Percentiles rank a stretch among this genome's conserved stretches.
These are phyloP conservation scores for Sthenelais limicola DNA, from an alignment of 2,888 invertebrate genomes.

Conservation along the genomic window DNA sequence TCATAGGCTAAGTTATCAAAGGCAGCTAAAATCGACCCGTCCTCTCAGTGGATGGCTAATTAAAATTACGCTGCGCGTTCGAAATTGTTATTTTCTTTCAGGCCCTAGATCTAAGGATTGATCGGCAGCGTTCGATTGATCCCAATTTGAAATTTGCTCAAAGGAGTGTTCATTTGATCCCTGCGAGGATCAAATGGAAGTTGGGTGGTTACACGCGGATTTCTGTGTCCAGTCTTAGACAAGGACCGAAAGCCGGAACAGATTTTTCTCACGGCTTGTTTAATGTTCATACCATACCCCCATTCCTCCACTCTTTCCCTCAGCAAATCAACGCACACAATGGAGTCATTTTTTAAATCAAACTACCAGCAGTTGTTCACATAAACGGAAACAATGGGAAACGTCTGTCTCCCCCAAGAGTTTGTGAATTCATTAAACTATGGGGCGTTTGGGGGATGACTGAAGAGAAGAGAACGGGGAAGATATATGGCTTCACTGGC, in stretches of 20 bases:
- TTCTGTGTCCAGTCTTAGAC: no score
- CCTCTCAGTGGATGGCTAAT: no score
- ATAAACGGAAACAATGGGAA: slow-evolving; percentile 19
- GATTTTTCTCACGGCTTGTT: slow-evolving; percentile 17
- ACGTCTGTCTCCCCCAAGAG: neutral
- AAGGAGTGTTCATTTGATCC: no score
- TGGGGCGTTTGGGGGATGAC: neutral
- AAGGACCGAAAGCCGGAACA: slow-evolving; percentile 10
- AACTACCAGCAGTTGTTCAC: slow-evolving; percentile 13
- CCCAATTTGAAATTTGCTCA: slow-evolving; percentile 19
- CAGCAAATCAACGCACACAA: slow-evolving; percentile 23
- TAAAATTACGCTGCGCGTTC: neutral
- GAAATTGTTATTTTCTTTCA: slow-evolving; percentile 13
- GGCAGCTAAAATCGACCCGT: no score
- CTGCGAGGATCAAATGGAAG: no score
- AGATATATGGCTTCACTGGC: no score
- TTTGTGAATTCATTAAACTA: slow-evolving; percentile 4
- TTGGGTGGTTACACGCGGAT: no score
- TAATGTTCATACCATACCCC: slow-evolving; percentile 30
- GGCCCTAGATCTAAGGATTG: slow-evolving; percentile 29
- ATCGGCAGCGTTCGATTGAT: slow-evolving; percentile 25
- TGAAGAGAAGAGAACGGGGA: no score
- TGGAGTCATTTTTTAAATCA: slow-evolving; percentile 9
- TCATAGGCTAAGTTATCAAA: no score
- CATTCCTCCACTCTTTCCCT: slow-evolving; percentile 14